Conservation (phyloP, 2,888 invertebrate species). For the Ctena decussata region DNA sequence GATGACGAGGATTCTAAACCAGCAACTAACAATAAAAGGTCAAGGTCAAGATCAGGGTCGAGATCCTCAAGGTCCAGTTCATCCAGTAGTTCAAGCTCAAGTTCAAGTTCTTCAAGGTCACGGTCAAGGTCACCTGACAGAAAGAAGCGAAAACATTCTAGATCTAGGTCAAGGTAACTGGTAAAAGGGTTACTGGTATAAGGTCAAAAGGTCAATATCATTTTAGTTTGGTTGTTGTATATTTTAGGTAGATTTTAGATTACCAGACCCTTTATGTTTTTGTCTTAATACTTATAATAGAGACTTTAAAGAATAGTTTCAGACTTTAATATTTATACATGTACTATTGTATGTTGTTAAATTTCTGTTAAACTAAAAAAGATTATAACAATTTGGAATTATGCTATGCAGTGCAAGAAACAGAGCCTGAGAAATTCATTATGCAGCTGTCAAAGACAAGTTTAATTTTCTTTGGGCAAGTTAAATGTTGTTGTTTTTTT, state of each 20-base stretch:
- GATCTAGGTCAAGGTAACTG: constrained; percentile 85
- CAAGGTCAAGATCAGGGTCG: constrained; percentile 69
- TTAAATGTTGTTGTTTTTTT: too few species aligned
- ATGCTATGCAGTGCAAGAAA: too few species aligned
- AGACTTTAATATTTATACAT: too few species aligned
- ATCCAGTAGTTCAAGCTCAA: constrained; percentile 66
- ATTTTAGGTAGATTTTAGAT: background rate
- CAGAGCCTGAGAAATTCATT: too few species aligned
- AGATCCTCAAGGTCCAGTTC: constrained; percentile 70
- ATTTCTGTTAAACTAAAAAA: too few species aligned
- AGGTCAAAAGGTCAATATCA: constrained; percentile 81
- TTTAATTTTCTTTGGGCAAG: too few species aligned
- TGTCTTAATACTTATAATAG: background rate
- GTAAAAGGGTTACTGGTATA: constrained; percentile 67
- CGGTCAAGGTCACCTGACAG: constrained; percentile 60
- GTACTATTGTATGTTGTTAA: too few species aligned
- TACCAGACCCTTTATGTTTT: constrained; percentile 4
- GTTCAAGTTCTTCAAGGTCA: constrained; percentile 70
- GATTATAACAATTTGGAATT: too few species aligned
- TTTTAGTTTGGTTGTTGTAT: constrained; percentile 35
- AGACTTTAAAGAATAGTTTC: too few species aligned
- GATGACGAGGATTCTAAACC: constrained; percentile 88
- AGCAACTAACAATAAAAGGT: constrained; percentile 43
- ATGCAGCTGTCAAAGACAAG: too few species aligned
- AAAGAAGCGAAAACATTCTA: constrained; percentile 66